Conservation (phyloP, 2,113 vertebrate species). For the Blennius ocellaris region DNA sequence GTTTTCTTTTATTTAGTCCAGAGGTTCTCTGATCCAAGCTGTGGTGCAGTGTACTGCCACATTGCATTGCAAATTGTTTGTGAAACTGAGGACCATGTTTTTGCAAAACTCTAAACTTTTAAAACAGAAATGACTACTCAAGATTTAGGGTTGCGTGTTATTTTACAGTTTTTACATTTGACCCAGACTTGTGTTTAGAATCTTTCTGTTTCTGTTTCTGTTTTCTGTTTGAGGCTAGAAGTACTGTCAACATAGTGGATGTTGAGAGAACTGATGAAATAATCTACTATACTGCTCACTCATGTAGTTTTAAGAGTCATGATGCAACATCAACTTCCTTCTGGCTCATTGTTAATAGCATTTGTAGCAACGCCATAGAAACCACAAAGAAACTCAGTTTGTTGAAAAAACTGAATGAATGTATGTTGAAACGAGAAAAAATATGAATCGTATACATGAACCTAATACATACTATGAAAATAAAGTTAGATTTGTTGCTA, state of each 20-base stretch:
- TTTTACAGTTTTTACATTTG: not conserved
- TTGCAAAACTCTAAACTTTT: conserved; percentile 24
- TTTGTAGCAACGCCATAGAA: too few relatives aligned
- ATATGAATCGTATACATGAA: too few relatives aligned
- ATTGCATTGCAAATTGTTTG: conserved; percentile 26
- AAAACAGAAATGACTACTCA: conserved; percentile 1
- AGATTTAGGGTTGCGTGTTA: conserved; percentile 13
- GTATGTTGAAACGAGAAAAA: too few relatives aligned
- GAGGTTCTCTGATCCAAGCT: conserved; percentile 34
- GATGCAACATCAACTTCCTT: too few relatives aligned
- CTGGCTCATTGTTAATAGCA: too few relatives aligned
- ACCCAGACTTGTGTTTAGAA: too few relatives aligned
- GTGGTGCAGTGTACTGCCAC: too few relatives aligned
- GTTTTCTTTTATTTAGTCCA: conserved; percentile 28
- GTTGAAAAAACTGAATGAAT: too few relatives aligned
- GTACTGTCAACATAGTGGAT: conserved; percentile 18
- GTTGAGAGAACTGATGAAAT: conserved; percentile 17
- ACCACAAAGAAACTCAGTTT: too few relatives aligned
- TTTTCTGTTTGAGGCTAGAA: conserved; percentile 13
- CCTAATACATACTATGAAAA: too few relatives aligned
- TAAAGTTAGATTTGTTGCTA: too few relatives aligned
- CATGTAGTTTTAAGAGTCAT: too few relatives aligned
- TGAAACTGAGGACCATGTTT: not conserved
- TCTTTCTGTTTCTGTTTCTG: not conserved
- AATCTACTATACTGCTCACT: conserved; percentile 16